Evolutionary conservation across 2,797 vertebrate species (phyloP), one percentile per base, ranked within the genome.

Genomic region (Epinephelus malabaricus): DNA sequence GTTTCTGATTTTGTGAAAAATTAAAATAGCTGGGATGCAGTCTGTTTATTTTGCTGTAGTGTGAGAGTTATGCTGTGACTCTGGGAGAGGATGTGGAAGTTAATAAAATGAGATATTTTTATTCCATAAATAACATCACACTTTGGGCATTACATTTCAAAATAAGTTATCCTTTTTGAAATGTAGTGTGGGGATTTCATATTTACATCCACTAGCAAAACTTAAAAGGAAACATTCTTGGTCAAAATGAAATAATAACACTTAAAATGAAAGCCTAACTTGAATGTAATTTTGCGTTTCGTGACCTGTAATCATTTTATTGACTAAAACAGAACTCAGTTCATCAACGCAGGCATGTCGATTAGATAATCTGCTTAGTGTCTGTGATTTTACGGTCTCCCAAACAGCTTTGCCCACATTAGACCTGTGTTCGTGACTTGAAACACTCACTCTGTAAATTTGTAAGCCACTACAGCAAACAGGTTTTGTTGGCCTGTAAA

Each of bases 401-500:
- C 73, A 74, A 87, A 91, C 86, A 88, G 85, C 87, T 86, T 89
- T 85, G 87, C 89, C 79, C 92, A 88, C 86, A 91, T 95, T 88
- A 93, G 90, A 91, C 89, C 88, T 84, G 79, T 82, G 87, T 95
- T 95, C 94, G 94, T 96, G 95, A 95, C 95, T 95, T 89, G 92
- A 95, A 96, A 93, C 95, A 95, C 93, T 95, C 92, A 92, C 92
- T 94, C 85, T 89, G 90, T 94, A 94, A 94, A 93, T 93, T 93
- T 94, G 93, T 94, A 93, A 86, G 86, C 90, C 94, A 92, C 93
- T 95, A 93, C 90, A 90, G 90, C 93, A 94, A 95, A 94, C 94
- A 95, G 92, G 90, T 94, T 95, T 95, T 93, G 93, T 95, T 89
- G 91, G 88, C 89, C 93, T 72, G 88, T 96, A 96, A 96, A 96